Evolutionary conservation across 2,888 invertebrate species (phyloP).

Genomic region (Diarsia mendica): DNA sequence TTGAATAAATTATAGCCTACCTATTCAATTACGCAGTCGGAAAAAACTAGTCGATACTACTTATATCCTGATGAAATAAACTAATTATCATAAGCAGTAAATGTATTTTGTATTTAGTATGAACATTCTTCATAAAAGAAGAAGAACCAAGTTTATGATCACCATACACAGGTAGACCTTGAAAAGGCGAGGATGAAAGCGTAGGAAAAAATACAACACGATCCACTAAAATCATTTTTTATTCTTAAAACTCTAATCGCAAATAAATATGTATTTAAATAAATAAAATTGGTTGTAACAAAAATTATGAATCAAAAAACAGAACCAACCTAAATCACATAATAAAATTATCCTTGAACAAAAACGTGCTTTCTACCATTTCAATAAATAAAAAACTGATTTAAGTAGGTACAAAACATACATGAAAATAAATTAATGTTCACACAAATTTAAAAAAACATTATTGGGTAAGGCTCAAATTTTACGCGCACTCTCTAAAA

Average conservation of each 20-base stretch:
- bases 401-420: conserved; percentile 27
- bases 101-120: no score
- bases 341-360: conserved; percentile 11
- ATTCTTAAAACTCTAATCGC: conserved; percentile 56
- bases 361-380: conserved; percentile 8
- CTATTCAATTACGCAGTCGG: no score
- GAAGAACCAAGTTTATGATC: not conserved
- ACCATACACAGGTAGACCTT: not conserved
- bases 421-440: conserved; percentile 35
- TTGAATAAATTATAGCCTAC: no score
- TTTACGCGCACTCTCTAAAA: no score
- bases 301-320: conserved; percentile 29
- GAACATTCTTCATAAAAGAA: not conserved
- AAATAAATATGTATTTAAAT: conserved; percentile 53
- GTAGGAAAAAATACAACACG: not conserved
- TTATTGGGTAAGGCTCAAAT: no score
- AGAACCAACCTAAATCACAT: conserved; percentile 28
- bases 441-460: conserved; percentile 10
- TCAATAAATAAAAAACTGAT: conserved; percentile 12
- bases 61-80: no score
- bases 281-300: conserved; percentile 35
- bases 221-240: conserved; percentile 45
- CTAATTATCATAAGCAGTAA: no score
- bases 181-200: not conserved
- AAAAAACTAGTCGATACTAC: no score